phyloP scores from a whole-genome alignment of 2,113 vertebrate species.

The Bubo blakistoni region DNA sequence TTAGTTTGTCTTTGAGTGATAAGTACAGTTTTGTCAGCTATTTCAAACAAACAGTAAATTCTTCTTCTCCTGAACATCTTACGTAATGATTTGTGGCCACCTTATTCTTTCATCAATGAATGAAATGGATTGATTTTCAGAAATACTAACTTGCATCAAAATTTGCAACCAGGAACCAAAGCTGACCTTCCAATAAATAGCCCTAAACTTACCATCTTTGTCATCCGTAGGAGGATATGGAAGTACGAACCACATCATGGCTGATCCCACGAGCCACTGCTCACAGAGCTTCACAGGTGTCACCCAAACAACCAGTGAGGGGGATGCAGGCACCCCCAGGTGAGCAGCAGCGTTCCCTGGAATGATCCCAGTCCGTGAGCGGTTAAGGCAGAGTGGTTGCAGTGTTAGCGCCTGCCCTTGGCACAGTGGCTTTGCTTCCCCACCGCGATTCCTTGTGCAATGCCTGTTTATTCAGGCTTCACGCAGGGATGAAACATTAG shows the following conservation, averaged over 20 bases:
- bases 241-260: fast-evolving
- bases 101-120: background rate
- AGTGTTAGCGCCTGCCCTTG: background rate
- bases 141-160: background rate
- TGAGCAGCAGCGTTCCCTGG: background rate
- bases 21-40: background rate
- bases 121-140: background rate
- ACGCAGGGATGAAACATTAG: background rate
- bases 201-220: background rate
- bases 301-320: too few relatives aligned
- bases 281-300: fast-evolving
- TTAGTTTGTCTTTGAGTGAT: background rate
- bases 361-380: fast-evolving
- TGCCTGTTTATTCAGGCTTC: conserved; percentile 31
- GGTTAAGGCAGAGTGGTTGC: background rate
- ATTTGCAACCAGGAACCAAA: background rate
- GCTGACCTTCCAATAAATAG: background rate
- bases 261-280: background rate
- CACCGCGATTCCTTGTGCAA: background rate
- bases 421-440: background rate
- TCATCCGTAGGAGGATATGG: background rate
- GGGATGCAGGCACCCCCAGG: background rate
- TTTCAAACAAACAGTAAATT: background rate
- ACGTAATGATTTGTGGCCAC: fast-evolving
- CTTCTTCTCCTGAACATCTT: background rate